phyloP scores from a whole-genome alignment of 2,113 vertebrate species.

The Eretmochelys imbricata region DNA sequence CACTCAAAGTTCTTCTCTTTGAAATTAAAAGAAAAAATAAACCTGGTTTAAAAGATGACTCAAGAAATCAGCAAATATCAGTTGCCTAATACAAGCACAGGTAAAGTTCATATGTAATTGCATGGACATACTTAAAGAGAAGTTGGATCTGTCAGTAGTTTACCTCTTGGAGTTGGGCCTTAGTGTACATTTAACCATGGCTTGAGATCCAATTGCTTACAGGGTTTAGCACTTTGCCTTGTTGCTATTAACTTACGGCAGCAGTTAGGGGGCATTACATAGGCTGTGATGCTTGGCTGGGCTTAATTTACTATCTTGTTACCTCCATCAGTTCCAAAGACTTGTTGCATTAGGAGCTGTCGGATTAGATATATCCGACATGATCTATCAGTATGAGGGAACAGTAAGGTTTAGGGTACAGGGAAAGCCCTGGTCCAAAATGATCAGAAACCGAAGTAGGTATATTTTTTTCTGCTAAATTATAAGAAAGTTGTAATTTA shows the following conservation, averaged over 20 bases:
- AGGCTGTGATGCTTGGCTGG: not conserved
- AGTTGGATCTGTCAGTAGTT: not conserved
- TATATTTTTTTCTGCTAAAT: not conserved
- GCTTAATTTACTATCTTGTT: not conserved
- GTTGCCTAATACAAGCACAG: not conserved
- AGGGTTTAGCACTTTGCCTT: not conserved
- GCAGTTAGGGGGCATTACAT: not conserved
- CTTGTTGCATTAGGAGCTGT: not conserved
- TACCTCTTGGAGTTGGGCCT: not conserved
- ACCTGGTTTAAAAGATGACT: not conserved
- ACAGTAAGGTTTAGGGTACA: not conserved
- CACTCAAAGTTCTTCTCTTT: not conserved
- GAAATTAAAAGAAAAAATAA: not conserved
- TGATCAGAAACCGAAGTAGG: not conserved
- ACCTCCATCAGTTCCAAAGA: not conserved
- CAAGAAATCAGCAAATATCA: not conserved
- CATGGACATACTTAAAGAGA: not conserved
- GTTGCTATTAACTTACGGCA: not conserved
- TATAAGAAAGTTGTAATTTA: not conserved
- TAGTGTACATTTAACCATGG: not conserved
- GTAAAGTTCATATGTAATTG: not conserved
- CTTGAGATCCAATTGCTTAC: accelerated
- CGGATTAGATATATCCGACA: not conserved
- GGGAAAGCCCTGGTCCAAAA: not conserved
- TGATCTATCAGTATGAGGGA: not conserved